Base-by-base conservation (phyloP, 2,113 vertebrate species). In the Sinocyclocheilus anshuiensis region DNA sequence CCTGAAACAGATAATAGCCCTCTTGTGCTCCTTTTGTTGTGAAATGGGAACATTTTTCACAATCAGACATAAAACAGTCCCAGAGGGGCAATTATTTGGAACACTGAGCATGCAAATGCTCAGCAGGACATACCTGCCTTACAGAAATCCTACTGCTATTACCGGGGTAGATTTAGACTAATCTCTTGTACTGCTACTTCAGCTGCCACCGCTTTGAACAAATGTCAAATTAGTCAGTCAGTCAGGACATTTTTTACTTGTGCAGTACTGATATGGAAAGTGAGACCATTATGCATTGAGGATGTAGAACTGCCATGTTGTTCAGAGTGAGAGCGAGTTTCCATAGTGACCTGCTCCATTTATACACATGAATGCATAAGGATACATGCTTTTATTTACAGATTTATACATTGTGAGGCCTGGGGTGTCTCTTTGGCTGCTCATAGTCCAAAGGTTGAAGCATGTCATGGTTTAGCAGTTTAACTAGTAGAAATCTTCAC, bases 41-140 rank as follows among this genome's bases (percentile, higher is more conserved):
- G 83, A 84, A 89, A 88, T 63, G 57, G 74, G 84, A 81, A 78
- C 83, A 82, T 86, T 80, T 78, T 81, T 81, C 39, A 42, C 57
- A 86, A 89, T 89, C 81, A 89, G 83, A 55, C 79, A 74, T 78
- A 59, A 78, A 86, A 89, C 74, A 77, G 69, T 48, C 77, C 81
- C 63, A 77, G 79, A 67, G 78, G 77, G 69, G 81, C 81, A 84
- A 89, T 84, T 89, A 81, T 67, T 75, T 81, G 85, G 81, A 89
- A 84, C 39, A 79, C 67, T 81, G 67, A 89, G 80, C 48, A 82
- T 82, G 63, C 45, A 82, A 82, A 82, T 71, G 80, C 80, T 82
- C 80, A 5, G 63, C 80, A 82, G 63, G 80, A 82, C 45, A 71
- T 82, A 71, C 80, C 63, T 82, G 61, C 80, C 26, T 69, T 71